These are phyloP conservation scores for Entomyzon cyanotis DNA, from an alignment of 2,113 vertebrate species.

Conservation along the genomic window DNA sequence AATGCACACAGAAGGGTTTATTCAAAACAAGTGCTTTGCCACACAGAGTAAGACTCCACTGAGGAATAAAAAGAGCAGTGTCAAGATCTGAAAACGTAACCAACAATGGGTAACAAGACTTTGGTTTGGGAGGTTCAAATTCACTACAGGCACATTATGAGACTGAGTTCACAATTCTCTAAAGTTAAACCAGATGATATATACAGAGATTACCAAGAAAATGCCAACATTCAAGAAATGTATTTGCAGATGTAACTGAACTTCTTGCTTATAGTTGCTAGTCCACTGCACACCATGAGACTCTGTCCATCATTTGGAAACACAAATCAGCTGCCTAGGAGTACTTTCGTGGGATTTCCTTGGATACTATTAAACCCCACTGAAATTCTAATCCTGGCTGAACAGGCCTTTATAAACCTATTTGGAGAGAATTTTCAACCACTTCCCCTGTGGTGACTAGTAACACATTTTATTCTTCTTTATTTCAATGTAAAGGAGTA, in stretches of 20 bases:
- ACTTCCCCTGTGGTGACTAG: background rate
- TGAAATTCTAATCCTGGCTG: background rate
- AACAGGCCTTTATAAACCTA: background rate
- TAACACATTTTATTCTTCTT: background rate
- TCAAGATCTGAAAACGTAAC: background rate
- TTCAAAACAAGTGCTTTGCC: background rate
- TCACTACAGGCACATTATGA: background rate
- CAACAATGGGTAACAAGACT: background rate
- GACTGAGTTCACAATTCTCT: background rate
- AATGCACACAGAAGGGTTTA: background rate
- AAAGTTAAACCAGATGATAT: background rate
- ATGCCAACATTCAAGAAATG: background rate
- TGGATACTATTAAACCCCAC: background rate
- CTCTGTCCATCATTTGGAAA: background rate
- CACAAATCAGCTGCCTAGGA: background rate
- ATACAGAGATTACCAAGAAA: background rate
- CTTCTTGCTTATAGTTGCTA: background rate
- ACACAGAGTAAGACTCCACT: background rate
- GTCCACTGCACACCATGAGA: background rate
- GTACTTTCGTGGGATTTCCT: background rate
- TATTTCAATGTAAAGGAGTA: background rate
- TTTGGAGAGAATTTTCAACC: background rate
- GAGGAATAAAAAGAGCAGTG: background rate
- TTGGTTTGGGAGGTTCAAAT: background rate
- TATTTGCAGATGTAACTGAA: background rate